Evolutionary conservation across 2,113 vertebrate species (phyloP).

Genomic region (Illadopsis cleaveri): DNA sequence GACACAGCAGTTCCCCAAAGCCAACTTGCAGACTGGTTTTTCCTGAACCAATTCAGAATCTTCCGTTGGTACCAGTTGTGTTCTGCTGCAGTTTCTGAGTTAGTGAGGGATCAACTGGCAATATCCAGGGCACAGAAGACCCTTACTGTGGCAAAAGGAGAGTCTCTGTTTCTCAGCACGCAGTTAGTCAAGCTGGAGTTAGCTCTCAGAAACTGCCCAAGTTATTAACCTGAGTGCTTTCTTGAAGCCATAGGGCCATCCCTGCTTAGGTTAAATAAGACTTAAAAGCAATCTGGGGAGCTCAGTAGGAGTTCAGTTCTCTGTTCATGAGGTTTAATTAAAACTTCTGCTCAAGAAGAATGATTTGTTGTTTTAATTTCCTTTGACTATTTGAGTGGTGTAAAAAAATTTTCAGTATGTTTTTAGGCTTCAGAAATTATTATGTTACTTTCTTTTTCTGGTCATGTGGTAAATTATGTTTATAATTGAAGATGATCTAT

Average conservation of each 20-base stretch:
- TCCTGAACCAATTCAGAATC: neutral
- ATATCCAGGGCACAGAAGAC: neutral
- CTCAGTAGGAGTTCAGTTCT: neutral
- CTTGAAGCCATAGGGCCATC: neutral
- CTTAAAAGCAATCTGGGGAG: neutral
- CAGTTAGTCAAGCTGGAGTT: neutral
- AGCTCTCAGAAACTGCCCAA: neutral
- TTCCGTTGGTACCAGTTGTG: neutral
- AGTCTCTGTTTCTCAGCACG: neutral
- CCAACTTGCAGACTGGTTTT: neutral
- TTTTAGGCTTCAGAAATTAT: neutral
- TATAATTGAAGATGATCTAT: neutral
- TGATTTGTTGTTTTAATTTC: neutral
- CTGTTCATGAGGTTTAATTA: neutral
- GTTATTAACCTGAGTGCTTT: neutral
- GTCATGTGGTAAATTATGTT: neutral
- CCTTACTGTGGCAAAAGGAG: neutral
- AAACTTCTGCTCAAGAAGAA: neutral
- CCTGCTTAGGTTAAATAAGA: neutral
- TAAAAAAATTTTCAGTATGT: neutral
- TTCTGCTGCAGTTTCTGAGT: neutral
- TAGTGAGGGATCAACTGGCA: neutral
- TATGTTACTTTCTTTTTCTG: neutral
- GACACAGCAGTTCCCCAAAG: neutral
- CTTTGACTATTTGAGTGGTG: neutral